Evolutionary conservation across 1,140 invertebrate species (phyloP).

Genomic region (Nixonia krombeini): DNA sequence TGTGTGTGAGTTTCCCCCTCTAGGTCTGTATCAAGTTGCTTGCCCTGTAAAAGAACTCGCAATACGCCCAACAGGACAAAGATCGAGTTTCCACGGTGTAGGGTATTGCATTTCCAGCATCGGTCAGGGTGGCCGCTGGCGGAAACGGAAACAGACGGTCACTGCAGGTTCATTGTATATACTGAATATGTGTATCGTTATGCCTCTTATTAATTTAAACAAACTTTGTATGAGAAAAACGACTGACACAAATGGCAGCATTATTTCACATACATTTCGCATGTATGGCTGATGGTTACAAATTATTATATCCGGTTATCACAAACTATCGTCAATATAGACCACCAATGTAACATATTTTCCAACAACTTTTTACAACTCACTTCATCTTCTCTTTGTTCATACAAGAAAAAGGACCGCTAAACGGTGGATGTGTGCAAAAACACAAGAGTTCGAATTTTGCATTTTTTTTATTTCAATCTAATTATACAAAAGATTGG

Average conservation of each 20-base stretch:
- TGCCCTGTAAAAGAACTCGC: not conserved
- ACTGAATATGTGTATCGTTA: too few relatives aligned
- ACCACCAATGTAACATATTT: too few relatives aligned
- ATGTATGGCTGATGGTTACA: too few relatives aligned
- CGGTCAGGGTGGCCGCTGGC: conserved; percentile 1
- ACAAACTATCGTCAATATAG: too few relatives aligned
- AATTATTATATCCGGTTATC: too few relatives aligned
- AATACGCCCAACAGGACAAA: not conserved
- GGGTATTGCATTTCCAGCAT: not conserved
- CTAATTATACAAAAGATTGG: conserved; percentile 10
- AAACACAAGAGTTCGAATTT: not conserved
- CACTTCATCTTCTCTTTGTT: too few relatives aligned
- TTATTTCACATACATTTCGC: too few relatives aligned
- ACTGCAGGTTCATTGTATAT: not conserved
- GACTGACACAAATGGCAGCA: not conserved
- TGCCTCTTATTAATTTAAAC: not conserved
- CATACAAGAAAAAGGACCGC: too few relatives aligned
- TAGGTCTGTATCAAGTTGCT: not conserved
- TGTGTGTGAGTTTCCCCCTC: not conserved
- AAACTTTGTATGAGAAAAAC: not conserved
- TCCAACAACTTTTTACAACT: too few relatives aligned
- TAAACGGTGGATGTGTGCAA: too few relatives aligned
- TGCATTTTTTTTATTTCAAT: conserved; percentile 7
- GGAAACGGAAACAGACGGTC: conserved; percentile 3
- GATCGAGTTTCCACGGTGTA: conserved; percentile 2